Evolutionary conservation across 2,113 vertebrate genomes (phyloP).

Genomic region (Dryoscopus gambensis): DNA sequence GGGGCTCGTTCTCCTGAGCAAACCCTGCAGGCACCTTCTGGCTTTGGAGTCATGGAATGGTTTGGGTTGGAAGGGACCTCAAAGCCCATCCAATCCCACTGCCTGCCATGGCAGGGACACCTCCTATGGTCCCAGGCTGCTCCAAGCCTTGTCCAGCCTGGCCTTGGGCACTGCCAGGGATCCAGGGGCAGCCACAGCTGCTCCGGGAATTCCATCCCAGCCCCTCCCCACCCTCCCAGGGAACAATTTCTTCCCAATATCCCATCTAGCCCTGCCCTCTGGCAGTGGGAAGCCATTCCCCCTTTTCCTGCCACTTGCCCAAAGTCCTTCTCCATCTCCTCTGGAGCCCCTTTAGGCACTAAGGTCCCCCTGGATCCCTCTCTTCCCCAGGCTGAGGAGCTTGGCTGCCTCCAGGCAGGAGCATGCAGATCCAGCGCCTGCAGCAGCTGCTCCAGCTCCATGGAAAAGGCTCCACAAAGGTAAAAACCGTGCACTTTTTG

Average conservation of each 20-base stretch:
- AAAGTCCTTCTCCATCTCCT: not conserved
- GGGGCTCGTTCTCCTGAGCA: not conserved
- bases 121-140: accelerated
- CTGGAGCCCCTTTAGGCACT: not conserved
- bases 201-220: accelerated
- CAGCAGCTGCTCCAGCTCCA: not conserved
- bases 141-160: not conserved
- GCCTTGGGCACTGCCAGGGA: not conserved
- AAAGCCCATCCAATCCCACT: not conserved
- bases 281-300: not conserved
- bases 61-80: not conserved
- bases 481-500: not conserved
- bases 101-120: not conserved
- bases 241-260: not conserved
- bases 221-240: accelerated
- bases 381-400: not conserved
- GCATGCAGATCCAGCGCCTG: accelerated
- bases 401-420: not conserved
- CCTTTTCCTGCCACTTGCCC: not conserved
- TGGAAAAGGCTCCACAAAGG: not conserved
- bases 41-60: not conserved
- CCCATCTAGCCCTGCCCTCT: accelerated
- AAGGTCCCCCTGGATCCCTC: not conserved
- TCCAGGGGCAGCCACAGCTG: not conserved
- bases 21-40: not conserved